These are phyloP conservation scores for Phortica magna DNA, from an alignment of 2,888 invertebrate species.

Conservation along the genomic window DNA sequence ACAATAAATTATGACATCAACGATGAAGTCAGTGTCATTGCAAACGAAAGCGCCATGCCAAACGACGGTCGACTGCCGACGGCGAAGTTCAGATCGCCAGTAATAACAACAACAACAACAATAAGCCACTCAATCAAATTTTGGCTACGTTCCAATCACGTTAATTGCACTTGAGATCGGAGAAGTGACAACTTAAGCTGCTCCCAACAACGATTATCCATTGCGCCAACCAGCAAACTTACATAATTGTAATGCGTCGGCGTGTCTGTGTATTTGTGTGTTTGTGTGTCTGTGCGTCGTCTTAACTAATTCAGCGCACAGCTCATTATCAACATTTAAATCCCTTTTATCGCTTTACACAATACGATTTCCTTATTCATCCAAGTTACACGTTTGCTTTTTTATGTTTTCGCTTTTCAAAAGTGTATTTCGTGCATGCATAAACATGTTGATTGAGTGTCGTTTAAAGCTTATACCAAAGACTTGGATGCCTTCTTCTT, in stretches of 20 bases:
- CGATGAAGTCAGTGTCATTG: constrained; percentile 23
- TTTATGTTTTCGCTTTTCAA: not conserved
- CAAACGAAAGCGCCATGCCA: constrained; percentile 13
- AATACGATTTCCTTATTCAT: constrained; percentile 13
- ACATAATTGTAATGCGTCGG: not conserved
- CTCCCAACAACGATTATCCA: constrained; percentile 3
- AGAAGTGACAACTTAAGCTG: constrained; percentile 48
- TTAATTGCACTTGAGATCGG: constrained; percentile 43
- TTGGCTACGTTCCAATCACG: constrained; percentile 23
- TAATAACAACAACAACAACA: not conserved
- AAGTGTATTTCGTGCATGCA: no score
- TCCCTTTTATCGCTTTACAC: not conserved
- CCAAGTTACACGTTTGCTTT: not conserved
- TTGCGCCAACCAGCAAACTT: constrained; percentile 12
- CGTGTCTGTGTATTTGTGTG: not conserved
- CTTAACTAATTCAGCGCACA: not conserved
- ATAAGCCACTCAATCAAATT: constrained; percentile 13
- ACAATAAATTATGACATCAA: constrained; percentile 61
- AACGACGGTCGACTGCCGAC: constrained; percentile 5
- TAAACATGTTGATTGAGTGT: no score
- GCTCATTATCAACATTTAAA: constrained; percentile 11
- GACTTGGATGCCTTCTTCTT: no score
- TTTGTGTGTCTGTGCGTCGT: not conserved
- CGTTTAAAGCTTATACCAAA: no score
- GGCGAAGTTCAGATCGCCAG: constrained; percentile 9